A percentile compares a stretch with the other conserved stretches of the same genome.
These are phyloP conservation scores for Cnemophilus loriae DNA, from an alignment of 2,113 vertebrate species.

Conservation along the genomic window DNA sequence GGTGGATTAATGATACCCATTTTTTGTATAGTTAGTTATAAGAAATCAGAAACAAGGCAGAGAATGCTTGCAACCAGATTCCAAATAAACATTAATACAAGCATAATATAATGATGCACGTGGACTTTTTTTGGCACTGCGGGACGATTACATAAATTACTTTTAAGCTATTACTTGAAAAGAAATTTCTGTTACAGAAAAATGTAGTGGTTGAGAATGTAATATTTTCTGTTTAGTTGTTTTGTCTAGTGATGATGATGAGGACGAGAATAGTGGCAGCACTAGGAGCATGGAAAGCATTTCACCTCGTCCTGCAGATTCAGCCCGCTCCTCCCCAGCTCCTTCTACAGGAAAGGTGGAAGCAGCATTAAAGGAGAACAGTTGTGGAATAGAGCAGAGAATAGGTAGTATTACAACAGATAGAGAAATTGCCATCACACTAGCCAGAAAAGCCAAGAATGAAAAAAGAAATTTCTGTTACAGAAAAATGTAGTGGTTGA, in stretches of 20 bases:
- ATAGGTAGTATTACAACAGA: slow-evolving; percentile 77
- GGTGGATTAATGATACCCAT: not conserved
- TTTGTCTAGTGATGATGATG: slow-evolving; percentile 89
- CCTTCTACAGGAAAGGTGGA: slow-evolving; percentile 89
- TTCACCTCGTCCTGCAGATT: slow-evolving; percentile 89
- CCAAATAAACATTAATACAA: not conserved
- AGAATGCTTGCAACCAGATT: not conserved
- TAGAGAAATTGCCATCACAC: slow-evolving; percentile 72
- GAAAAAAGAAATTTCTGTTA: slow-evolving; percentile 66
- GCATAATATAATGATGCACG: not conserved
- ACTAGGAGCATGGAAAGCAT: slow-evolving; percentile 83
- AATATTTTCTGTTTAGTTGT: slow-evolving; percentile 80
- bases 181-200: slow-evolving; percentile 3
- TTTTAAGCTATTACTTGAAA: not conserved
- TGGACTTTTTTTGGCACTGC: not conserved
- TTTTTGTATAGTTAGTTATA: not conserved
- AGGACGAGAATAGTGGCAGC: slow-evolving; percentile 80
- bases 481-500: slow-evolving; percentile 36
- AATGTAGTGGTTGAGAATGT: slow-evolving; percentile 41
- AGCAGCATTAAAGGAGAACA: slow-evolving; percentile 84
- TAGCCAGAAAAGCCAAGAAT: slow-evolving; percentile 84
- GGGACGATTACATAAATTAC: not conserved
- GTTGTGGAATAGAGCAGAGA: slow-evolving; percentile 77
- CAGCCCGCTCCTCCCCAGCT: slow-evolving; percentile 87
- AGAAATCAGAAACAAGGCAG: not conserved